Percentiles rank a stretch among this genome's conserved stretches.
phyloP scores from a whole-genome alignment of 1,140 invertebrate genomes.

The Anagrus nilaparvatae region DNA sequence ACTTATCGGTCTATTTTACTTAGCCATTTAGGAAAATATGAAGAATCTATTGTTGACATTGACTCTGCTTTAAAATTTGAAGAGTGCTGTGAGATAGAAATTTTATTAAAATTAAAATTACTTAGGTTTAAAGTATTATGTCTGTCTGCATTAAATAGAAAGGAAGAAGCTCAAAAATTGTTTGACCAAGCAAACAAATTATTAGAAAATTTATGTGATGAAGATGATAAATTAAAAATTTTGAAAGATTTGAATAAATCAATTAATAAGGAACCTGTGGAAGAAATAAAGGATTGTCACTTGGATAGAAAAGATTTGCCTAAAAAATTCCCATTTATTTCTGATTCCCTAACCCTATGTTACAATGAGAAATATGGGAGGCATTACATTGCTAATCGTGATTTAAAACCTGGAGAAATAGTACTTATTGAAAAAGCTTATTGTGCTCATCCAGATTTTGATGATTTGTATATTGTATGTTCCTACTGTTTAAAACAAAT shows the following conservation, averaged over 20 bases:
- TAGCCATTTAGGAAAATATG: conserved; percentile 49
- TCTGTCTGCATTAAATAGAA: conserved; percentile 13
- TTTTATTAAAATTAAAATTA: too few relatives aligned
- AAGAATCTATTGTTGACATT: conserved; percentile 47
- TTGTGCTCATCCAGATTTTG: background rate
- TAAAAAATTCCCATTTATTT: conserved; percentile 1
- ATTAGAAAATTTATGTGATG: too few relatives aligned
- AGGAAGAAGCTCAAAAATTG: too few relatives aligned
- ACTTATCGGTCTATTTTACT: conserved; percentile 62
- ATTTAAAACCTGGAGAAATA: conserved; percentile 1
- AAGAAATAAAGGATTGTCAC: too few relatives aligned
- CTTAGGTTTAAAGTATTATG: conserved; percentile 19
- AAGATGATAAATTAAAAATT: too few relatives aligned
- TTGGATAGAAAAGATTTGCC: too few relatives aligned
- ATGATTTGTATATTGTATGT: conserved; percentile 2
- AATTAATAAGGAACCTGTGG: too few relatives aligned
- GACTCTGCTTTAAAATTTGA: conserved; percentile 22
- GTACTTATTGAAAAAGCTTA: background rate
- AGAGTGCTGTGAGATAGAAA: too few relatives aligned
- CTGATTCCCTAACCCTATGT: background rate
- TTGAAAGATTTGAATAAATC: too few relatives aligned
- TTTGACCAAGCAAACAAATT: too few relatives aligned
- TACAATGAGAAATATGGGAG: conserved; percentile 3
- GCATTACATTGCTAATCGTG: background rate
- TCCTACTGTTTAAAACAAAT: conserved; percentile 2